These are phyloP conservation scores for Emberiza fucata DNA, from an alignment of 2,113 vertebrate genomes.

Conservation along the genomic window DNA sequence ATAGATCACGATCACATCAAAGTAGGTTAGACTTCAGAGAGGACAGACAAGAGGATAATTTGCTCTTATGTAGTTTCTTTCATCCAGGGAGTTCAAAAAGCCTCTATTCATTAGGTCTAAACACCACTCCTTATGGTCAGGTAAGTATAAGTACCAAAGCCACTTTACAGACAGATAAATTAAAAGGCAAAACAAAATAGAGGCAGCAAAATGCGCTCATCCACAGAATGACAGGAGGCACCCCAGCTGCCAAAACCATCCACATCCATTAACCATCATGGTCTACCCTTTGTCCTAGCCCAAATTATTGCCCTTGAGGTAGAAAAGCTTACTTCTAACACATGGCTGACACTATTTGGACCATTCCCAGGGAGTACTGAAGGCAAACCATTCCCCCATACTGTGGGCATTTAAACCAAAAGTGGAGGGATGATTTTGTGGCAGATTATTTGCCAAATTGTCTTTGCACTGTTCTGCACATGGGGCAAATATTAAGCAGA, in stretches of 20 bases:
- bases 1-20: slow-evolving; percentile 35
- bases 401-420: background rate
- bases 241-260: background rate
- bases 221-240: background rate
- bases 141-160: background rate
- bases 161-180: background rate
- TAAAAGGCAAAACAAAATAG: background rate
- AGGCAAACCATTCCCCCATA: accelerated
- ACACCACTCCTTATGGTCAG: background rate
- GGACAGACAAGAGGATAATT: slow-evolving; percentile 45
- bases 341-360: background rate
- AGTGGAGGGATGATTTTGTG: background rate
- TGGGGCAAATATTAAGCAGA: background rate
- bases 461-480: background rate
- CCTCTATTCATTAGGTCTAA: slow-evolving; percentile 2
- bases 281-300: background rate
- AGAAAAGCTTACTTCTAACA: background rate
- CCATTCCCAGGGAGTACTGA: background rate
- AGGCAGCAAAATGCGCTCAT: background rate
- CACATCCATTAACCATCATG: background rate
- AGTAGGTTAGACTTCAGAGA: slow-evolving; percentile 40
- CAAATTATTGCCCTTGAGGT: background rate
- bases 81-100: slow-evolving; percentile 29
- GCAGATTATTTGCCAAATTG: background rate
- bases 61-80: slow-evolving; percentile 20